Evolutionary conservation across 1,140 invertebrate genomes (phyloP).

Genomic region (Chionoecetes opilio): DNA sequence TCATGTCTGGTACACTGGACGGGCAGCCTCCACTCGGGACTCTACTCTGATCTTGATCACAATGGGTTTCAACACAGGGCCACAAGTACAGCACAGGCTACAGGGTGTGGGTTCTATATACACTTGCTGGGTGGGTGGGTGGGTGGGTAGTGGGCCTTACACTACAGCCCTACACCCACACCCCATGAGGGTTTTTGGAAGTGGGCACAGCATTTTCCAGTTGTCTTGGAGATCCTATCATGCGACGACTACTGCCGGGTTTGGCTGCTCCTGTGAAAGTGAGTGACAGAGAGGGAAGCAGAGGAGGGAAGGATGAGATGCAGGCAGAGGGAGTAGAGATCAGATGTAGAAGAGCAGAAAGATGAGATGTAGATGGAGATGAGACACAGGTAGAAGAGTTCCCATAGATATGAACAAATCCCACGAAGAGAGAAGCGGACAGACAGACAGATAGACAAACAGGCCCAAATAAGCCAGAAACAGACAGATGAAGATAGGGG

Average conservation of each 20-base stretch:
- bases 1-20: too few relatives aligned
- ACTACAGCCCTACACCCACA: constrained; percentile 91
- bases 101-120: not conserved
- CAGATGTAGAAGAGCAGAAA: not conserved
- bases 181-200: constrained; percentile 97
- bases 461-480: not conserved
- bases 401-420: not conserved
- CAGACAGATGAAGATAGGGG: not conserved
- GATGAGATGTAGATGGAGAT: not conserved
- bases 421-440: not conserved
- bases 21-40: not conserved
- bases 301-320: too few relatives aligned
- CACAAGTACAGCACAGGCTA: not conserved
- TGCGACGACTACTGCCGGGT: constrained; percentile 93
- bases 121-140: not conserved
- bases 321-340: not conserved
- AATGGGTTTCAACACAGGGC: not conserved
- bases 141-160: not conserved
- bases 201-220: constrained; percentile 96
- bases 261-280: constrained; percentile 89
- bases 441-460: constrained; percentile 33
- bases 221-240: constrained; percentile 95
- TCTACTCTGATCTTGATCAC: not conserved
- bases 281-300: not conserved
- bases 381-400: too few relatives aligned